A percentile compares a stretch with the other conserved stretches of the same genome.
phyloP scores from a whole-genome alignment of 1,140 invertebrate genomes.

The Diachasma alloeum region DNA sequence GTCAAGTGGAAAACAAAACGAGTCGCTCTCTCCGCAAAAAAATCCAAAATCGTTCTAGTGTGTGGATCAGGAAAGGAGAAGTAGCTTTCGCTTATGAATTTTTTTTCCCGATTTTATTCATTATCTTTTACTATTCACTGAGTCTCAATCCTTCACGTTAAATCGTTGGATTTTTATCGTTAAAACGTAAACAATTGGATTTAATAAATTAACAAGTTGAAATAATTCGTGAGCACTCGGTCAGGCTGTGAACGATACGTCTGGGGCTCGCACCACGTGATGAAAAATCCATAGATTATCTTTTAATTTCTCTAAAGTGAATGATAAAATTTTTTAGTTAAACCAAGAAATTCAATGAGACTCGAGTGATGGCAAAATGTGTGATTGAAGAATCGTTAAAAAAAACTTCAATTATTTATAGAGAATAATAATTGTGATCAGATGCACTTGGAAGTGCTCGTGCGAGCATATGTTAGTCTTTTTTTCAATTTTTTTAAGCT shows the following conservation, averaged over 20 bases:
- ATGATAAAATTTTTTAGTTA: neutral
- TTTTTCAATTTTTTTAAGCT: constrained; percentile 1
- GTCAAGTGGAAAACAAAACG: neutral
- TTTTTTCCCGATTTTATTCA: neutral
- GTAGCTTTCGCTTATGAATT: neutral
- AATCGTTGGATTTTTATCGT: neutral
- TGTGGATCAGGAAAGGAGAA: neutral
- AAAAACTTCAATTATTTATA: neutral
- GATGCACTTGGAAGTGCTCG: neutral
- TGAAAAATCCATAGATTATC: too few species aligned
- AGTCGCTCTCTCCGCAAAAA: neutral
- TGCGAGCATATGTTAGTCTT: neutral
- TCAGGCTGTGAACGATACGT: constrained; percentile 67
- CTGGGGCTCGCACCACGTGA: constrained; percentile 48
- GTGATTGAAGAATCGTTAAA: neutral
- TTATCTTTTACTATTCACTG: neutral
- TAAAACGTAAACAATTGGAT: neutral
- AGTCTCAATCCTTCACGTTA: neutral
- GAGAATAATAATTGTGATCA: neutral
- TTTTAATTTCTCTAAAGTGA: neutral
- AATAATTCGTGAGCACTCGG: constrained; percentile 50
- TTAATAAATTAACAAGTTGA: neutral
- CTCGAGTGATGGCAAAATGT: neutral
- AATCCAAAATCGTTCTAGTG: neutral
- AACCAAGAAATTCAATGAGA: neutral